Evolutionary conservation across 2,113 vertebrate species (phyloP), one percentile per base, ranked within the genome.

Genomic region (Balaenoptera acutorostrata): DNA sequence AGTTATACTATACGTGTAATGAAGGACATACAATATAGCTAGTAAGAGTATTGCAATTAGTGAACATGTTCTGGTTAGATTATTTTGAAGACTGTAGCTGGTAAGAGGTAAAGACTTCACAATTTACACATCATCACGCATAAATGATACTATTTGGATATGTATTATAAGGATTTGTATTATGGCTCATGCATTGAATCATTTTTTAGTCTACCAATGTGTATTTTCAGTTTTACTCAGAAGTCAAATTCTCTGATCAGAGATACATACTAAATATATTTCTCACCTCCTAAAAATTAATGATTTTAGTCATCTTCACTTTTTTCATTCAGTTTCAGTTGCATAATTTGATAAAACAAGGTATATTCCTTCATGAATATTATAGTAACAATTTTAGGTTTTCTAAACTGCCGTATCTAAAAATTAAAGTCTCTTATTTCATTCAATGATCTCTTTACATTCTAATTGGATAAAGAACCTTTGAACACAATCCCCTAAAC

Each of bases 11-110:
- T 52, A 5, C 1, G 57, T 95, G 86, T 95, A 92, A 61, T 81
- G 88, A 98, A 96, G 85, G 39, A 15, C 78, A 93, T 29, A 52
- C 11, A 96, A 44, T 44, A 88, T 11, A 66, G 33, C 63, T 85
- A 93, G 49, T 75, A 77, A 93, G 63, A 88, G 2, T 57, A 93
- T 96, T 77, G 41, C 13, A 94, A 93, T 96, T 95, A 94, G 84
- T 69, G 27, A 59, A 90, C 31, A 87, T 64, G 33, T 10, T 64
- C 17, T 96, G 41, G 29, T 83, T 92, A 82, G 20, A 66, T 90
- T 94, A 80, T 61, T 77, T 29, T 89, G n/a, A 90, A 96, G 93
- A 90, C n/a, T 66, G 39, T 74, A 69, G 11, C 5, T 71, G 71
- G 57, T 39, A 91, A 20, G 44, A 89, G 18, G 14, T 31, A 84